A percentile compares a stretch with the other conserved stretches of the same genome.
These are phyloP conservation scores for Chiloscyllium plagiosum DNA, from an alignment of 2,113 vertebrate species.

Conservation along the genomic window DNA sequence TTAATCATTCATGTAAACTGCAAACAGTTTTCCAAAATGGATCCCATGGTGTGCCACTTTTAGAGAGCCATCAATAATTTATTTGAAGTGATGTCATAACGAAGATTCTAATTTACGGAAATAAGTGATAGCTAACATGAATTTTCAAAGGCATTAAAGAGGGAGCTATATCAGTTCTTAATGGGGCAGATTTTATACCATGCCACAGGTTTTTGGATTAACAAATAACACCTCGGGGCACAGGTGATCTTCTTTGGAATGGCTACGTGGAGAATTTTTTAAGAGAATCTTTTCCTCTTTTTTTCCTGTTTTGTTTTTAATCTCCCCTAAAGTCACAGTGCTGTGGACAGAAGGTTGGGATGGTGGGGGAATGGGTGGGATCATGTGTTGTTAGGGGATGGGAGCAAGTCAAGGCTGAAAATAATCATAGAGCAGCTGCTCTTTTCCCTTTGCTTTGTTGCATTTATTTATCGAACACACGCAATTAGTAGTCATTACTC, in stretches of 20 bases:
- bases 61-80: background rate
- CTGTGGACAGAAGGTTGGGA: background rate
- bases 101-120: background rate
- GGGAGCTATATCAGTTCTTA: background rate
- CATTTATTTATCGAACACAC: background rate
- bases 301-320: background rate
- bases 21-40: conserved; percentile 17
- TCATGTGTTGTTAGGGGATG: background rate
- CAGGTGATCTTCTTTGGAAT: background rate
- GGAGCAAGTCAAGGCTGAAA: background rate
- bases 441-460: too few relatives aligned
- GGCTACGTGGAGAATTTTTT: background rate
- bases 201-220: background rate
- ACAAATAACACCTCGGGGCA: background rate
- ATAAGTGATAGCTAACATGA: background rate
- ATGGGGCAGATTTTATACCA: background rate
- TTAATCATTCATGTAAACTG: background rate
- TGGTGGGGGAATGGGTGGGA: background rate
- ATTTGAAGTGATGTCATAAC: background rate
- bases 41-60: background rate
- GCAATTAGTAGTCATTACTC: background rate
- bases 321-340: background rate
- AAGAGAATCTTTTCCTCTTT: background rate
- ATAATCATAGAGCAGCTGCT: too few relatives aligned
- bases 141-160: background rate